Evolutionary conservation across 2,113 vertebrate genomes (phyloP).

Genomic region (Puffinus mauretanicus): DNA sequence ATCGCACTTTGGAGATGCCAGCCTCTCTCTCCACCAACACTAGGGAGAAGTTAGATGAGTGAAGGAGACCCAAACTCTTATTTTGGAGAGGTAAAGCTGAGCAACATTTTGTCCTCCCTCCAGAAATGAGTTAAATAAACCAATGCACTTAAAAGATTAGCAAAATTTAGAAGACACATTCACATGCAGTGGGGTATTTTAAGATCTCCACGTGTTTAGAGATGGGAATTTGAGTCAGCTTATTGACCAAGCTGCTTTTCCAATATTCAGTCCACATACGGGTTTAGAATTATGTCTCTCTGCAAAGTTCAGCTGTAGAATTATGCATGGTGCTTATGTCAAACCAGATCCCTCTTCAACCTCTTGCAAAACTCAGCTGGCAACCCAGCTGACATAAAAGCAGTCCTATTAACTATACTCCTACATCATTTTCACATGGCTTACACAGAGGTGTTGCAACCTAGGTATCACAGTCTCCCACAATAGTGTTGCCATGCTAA

Average conservation of each 20-base stretch:
- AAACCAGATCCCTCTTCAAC: background rate
- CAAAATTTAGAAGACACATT: background rate
- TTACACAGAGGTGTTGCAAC: background rate
- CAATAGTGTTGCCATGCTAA: background rate
- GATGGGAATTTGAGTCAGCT: background rate
- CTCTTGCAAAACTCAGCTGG: background rate
- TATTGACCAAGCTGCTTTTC: background rate
- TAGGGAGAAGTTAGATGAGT: background rate
- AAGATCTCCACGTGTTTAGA: background rate
- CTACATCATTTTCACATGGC: background rate
- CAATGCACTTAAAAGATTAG: background rate
- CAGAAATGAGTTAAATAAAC: background rate
- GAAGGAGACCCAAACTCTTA: background rate
- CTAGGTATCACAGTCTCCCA: background rate
- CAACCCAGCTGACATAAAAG: background rate
- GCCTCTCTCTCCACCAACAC: background rate
- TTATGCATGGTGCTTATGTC: background rate
- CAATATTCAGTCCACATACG: background rate
- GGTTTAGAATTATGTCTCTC: background rate
- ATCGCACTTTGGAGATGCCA: fast-evolving
- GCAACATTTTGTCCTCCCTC: background rate
- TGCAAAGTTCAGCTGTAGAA: background rate
- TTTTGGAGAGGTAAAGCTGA: background rate
- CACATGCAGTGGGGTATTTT: background rate
- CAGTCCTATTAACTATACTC: background rate